Evolutionary conservation across 1,140 invertebrate genomes (phyloP).

Genomic region (Melitaea cinxia): DNA sequence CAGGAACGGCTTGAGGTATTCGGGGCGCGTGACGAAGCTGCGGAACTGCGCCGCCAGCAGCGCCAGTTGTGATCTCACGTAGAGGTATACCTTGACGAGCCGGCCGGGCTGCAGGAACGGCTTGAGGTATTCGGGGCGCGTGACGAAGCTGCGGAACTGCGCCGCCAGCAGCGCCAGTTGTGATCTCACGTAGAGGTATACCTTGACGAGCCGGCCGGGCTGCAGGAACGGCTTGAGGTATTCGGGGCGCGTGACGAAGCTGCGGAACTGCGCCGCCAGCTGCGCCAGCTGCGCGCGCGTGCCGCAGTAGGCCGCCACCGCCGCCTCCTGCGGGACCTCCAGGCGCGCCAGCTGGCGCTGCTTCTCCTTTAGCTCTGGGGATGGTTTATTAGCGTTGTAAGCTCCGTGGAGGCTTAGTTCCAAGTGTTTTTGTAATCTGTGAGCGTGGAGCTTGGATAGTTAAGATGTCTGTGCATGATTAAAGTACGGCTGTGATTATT

Average conservation of each 20-base stretch:
- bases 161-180: slow-evolving; percentile 89
- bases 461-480: too few species aligned
- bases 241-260: slow-evolving; percentile 91
- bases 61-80: slow-evolving; percentile 85
- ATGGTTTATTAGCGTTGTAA: too few species aligned
- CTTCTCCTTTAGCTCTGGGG: slow-evolving; percentile 87
- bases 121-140: slow-evolving; percentile 93
- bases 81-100: slow-evolving; percentile 88
- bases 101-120: slow-evolving; percentile 97
- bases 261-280: slow-evolving; percentile 88
- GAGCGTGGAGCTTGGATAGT: too few species aligned
- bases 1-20: slow-evolving; percentile 96
- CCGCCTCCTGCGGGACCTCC: slow-evolving; percentile 87
- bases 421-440: too few species aligned
- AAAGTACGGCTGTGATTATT: too few species aligned
- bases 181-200: slow-evolving; percentile 69
- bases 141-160: slow-evolving; percentile 91
- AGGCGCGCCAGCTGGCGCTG: slow-evolving; percentile 85
- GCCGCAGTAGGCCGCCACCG: slow-evolving; percentile 92
- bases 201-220: slow-evolving; percentile 95
- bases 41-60: slow-evolving; percentile 88
- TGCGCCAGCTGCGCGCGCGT: slow-evolving; percentile 91
- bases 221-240: slow-evolving; percentile 97
- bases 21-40: slow-evolving; percentile 90
- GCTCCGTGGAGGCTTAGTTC: too few species aligned